Conservation (phyloP, 2,797 vertebrate genomes). For the Melanotaenia trifasciata region DNA sequence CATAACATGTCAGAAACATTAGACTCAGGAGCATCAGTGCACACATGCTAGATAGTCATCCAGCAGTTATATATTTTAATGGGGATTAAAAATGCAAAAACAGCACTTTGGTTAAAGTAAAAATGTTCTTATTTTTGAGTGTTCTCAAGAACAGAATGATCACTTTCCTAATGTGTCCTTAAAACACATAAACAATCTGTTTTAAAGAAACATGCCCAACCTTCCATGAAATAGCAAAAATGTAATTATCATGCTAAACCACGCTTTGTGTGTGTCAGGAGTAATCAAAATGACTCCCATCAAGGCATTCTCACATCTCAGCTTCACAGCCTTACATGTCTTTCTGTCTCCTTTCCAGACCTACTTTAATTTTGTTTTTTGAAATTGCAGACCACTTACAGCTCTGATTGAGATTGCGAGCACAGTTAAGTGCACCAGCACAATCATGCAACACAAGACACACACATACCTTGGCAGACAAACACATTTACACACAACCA, state of each 20-base stretch:
- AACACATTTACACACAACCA: conserved; percentile 3
- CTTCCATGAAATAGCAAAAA: conserved; percentile 25
- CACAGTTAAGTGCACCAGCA: conserved; percentile 52
- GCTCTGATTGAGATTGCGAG: conserved; percentile 59
- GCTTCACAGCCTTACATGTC: conserved; percentile 31
- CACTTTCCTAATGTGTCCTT: conserved; percentile 18
- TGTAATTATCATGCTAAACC: conserved; percentile 40
- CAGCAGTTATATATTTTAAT: conserved; percentile 37
- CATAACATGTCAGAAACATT: conserved; percentile 40
- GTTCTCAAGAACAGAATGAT: conserved; percentile 36
- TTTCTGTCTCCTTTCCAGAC: conserved; percentile 22
- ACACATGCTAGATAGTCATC: conserved; percentile 18
- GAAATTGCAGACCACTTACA: conserved; percentile 64
- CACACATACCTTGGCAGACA: conserved; percentile 16
- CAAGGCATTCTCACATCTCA: conserved; percentile 44
- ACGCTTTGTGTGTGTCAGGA: conserved; percentile 33
- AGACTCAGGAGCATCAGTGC: conserved; percentile 8
- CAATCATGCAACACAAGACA: conserved; percentile 35
- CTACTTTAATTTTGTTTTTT: conserved; percentile 56
- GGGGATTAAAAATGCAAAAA: conserved; percentile 56
- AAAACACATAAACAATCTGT: conserved; percentile 15
- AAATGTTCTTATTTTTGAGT: conserved; percentile 41
- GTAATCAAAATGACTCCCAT: conserved; percentile 59
- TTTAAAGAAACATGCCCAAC: conserved; percentile 20
- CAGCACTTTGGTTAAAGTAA: conserved; percentile 45